phyloP scores from a whole-genome alignment of 2,113 vertebrate species.

The Tursiops truncatus region DNA sequence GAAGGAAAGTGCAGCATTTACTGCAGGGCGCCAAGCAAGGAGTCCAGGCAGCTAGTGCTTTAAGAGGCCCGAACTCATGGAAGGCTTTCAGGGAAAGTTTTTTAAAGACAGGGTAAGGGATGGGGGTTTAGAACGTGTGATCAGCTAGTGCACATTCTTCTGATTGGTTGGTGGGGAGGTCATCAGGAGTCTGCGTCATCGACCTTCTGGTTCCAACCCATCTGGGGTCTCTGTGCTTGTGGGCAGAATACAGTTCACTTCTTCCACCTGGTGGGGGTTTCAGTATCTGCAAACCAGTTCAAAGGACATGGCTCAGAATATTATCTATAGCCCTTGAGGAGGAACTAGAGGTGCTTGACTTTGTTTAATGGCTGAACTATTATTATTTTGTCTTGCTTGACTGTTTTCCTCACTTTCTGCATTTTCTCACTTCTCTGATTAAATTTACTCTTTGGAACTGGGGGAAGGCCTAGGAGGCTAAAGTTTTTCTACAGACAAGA shows the following conservation, averaged over 20 bases:
- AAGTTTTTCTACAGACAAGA: neutral
- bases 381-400: neutral
- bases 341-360: neutral
- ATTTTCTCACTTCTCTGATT: neutral
- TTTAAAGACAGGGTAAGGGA: neutral
- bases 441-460: neutral
- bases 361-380: neutral
- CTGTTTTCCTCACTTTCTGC: neutral
- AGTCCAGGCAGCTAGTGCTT: neutral
- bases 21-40: neutral
- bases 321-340: neutral
- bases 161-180: neutral
- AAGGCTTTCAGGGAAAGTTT: neutral
- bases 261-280: neutral
- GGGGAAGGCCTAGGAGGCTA: neutral
- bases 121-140: neutral
- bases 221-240: neutral
- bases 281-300: neutral
- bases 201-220: neutral
- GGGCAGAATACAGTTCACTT: neutral
- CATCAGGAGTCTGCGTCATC: no score
- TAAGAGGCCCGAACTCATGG: neutral
- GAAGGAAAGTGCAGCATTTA: neutral
- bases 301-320: neutral
- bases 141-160: neutral